Percentiles rank a stretch among this genome's conserved stretches.
Conservation (phyloP, 2,888 invertebrate genomes). For the Polietes domitor region DNA sequence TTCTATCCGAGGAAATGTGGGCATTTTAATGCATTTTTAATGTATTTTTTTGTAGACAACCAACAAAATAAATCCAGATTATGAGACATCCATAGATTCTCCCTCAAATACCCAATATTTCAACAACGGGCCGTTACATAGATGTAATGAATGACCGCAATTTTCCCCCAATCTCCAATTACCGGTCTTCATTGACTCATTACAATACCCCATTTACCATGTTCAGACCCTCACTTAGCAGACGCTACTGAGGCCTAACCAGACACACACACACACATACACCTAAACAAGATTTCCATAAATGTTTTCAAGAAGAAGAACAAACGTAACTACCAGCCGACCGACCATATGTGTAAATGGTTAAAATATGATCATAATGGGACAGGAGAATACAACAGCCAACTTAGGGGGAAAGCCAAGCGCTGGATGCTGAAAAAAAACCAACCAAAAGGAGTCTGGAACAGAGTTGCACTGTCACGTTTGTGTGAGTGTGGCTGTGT, state of each 20-base stretch:
- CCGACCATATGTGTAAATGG: slow-evolving; percentile 21
- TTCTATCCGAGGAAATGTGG: too few species aligned
- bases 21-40: too few species aligned
- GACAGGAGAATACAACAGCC: background rate
- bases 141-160: too few species aligned
- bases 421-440: background rate
- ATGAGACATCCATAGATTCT: too few species aligned
- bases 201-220: background rate
- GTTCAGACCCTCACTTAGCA: background rate
- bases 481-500: background rate
- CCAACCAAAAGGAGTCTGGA: background rate
- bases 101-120: too few species aligned
- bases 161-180: too few species aligned
- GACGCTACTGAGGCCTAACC: background rate
- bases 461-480: background rate
- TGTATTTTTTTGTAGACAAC: too few species aligned
- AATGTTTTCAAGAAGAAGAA: slow-evolving; percentile 6
- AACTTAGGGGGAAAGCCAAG: background rate
- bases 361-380: slow-evolving; percentile 24
- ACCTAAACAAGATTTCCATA: background rate
- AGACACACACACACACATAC: background rate
- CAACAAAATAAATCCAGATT: too few species aligned
- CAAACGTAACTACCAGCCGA: slow-evolving; percentile 1
- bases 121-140: too few species aligned
- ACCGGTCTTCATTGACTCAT: too few species aligned